phyloP scores from a whole-genome alignment of 1,140 invertebrate species.

The Triops longicaudatus region DNA sequence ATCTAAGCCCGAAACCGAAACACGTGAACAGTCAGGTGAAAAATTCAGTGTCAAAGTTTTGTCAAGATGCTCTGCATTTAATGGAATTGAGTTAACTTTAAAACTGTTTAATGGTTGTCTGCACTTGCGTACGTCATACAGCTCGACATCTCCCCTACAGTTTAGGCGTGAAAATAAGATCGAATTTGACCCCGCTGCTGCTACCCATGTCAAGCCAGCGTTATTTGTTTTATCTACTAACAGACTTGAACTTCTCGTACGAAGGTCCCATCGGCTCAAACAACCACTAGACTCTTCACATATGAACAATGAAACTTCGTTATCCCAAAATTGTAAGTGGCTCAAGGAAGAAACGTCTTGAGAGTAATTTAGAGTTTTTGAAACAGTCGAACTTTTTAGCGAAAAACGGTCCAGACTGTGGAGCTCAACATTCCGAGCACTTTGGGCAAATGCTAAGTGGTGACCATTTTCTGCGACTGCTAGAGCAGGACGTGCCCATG shows the following conservation, averaged over 20 bases:
- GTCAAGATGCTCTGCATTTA: background rate
- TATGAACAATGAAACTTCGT: background rate
- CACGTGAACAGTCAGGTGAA: background rate
- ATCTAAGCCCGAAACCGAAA: constrained; percentile 18
- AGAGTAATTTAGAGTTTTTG: background rate
- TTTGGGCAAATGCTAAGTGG: background rate
- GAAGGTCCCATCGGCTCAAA: background rate
- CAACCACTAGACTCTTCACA: background rate
- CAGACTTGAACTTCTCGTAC: background rate
- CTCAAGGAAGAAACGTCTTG: background rate
- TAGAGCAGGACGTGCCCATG: background rate
- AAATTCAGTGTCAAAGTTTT: background rate
- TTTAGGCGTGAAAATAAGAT: background rate
- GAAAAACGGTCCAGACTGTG: background rate
- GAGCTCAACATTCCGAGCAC: background rate
- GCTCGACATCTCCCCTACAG: background rate
- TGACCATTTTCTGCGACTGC: background rate
- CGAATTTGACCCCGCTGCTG: background rate
- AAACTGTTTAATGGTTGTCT: background rate
- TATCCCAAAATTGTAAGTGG: background rate
- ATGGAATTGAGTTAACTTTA: background rate
- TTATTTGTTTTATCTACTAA: background rate
- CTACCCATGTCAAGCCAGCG: background rate
- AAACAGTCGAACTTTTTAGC: background rate
- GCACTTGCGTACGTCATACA: background rate